Evolutionary conservation across 2,888 invertebrate genomes (phyloP), one percentile per base, ranked within the genome.

Genomic region (Pseudococcus jackbeardsleyi): DNA sequence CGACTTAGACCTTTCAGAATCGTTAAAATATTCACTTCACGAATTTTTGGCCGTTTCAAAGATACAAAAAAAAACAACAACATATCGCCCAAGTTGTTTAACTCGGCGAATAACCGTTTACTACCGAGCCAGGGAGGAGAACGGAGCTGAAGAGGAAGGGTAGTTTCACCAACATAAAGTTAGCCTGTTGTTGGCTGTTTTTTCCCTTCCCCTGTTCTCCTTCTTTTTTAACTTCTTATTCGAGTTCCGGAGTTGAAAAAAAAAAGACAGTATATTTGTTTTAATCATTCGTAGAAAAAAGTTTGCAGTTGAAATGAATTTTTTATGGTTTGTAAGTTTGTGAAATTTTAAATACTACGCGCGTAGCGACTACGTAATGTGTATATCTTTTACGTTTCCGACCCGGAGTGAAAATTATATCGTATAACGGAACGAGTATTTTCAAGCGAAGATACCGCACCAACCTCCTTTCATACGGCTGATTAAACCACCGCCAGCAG

Each of bases 281-380:
- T 79, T 79, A 79, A 79, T 79, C 79, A 46, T 79, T 19, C n/a
- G 79, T 42, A 9, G 39, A 42, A 39, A 46, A 79, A 46, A 79
- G 79, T 79, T 79, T 79, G 79, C 79, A 79, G 79, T 79, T 79
- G 79, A 79, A 79, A 79, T 79, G 79, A 79, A 79, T 79, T 79
- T 79, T 42, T 79, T 42, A 42, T 42, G 79, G 79, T 79, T 42
- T 22, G 42, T 42, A 46, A 79, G 42, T 79, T 79, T 12, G 68
- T 22, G 42, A 79, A 79, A 79, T 79, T 42, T 79, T 79, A 42
- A 79, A 79, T 42, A 79, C 33, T 15, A 9, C 33, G 12, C 26
- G 33, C 68, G 68, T 72, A 72, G 59, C 59, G 59, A 59, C 59
- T 59, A 19, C 59, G 6, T n/a, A 59, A 59, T 59, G 59, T 59